These are phyloP conservation scores for Nephrotoma appendiculata DNA, from an alignment of 2,888 invertebrate genomes.

Conservation along the genomic window DNA sequence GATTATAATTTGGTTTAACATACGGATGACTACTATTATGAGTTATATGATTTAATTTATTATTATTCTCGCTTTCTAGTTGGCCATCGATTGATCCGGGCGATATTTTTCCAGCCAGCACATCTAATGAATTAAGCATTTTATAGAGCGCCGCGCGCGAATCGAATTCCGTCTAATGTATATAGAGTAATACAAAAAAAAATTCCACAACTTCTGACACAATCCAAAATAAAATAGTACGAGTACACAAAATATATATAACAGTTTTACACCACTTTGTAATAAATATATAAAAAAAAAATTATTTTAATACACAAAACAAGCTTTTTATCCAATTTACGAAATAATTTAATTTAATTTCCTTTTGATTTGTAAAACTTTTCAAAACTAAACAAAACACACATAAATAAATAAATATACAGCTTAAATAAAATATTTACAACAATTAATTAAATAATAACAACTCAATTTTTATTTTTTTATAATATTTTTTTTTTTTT, in stretches of 20 bases:
- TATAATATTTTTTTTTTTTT: not conserved
- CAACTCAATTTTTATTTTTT: not conserved
- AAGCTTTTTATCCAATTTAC: not conserved
- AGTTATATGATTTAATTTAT: constrained; percentile 23
- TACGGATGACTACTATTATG: constrained; percentile 23
- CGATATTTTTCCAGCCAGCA: constrained; percentile 79
- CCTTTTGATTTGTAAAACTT: not conserved
- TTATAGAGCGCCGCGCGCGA: constrained; percentile 19
- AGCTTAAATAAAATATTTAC: not conserved
- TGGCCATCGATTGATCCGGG: constrained; percentile 46
- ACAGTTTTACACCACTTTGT: not conserved
- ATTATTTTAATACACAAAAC: not conserved
- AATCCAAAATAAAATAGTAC: not conserved
- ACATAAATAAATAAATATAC: not conserved
- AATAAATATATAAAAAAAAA: not conserved
- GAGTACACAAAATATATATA: not conserved
- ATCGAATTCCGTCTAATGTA: not conserved
- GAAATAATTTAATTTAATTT: not conserved
- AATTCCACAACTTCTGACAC: not conserved
- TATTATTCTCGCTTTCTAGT: constrained; percentile 22
- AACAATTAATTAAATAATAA: not conserved
- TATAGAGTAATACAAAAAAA: not conserved
- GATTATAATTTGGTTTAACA: constrained; percentile 18
- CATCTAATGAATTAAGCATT: constrained; percentile 79
- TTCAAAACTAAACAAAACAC: not conserved